Evolutionary conservation across 2,888 invertebrate genomes (phyloP), one percentile per base, ranked within the genome.

Genomic region (Platypus cylindrus): DNA sequence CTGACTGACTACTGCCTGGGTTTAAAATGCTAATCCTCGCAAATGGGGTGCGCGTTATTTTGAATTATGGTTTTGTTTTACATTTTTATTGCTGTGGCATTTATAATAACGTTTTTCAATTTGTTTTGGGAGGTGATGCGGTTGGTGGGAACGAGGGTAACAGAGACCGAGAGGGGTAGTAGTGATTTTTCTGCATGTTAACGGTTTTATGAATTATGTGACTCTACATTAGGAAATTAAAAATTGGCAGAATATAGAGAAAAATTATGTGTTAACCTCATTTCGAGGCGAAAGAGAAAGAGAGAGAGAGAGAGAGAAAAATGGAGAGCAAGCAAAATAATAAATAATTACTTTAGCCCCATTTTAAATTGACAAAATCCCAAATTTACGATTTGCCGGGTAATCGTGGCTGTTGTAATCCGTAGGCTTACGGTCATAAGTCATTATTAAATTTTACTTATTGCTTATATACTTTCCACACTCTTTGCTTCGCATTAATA

Each of bases 11-110:
- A n/a, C n/a, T n/a, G n/a, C n/a, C n/a, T n/a, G n/a, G n/a, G n/a
- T n/a, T n/a, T n/a, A 63, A 62, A 63, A 63, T 63, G 62, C 63
- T 63, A 63, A 63, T 63, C 62, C 57, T 55, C 60, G 53, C 59
- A 61, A 62, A 63, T 63, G 61, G 62, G 60, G 59, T 56, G 59
- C 58, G 60, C 63, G 59, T 63, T 62, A 62, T 60, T 60, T 60
- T 63, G 62, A 63, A 55, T 57, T 62, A 63, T 61, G 58, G 61
- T 54, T 59, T 60, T 61, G 62, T 62, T 63, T 63, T 61, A 62
- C 63, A 63, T 63, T 62, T 63, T 63, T 63, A 63, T 62, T 62
- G 62, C 62, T 53, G 53, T 51, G 55, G 58, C 59, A 57, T 59
- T 62, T 60, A 60, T 61, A 60, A 60, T 60, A 61, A 59, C 60